Conservation (phyloP, 2,888 invertebrate genomes). For the Eilema depressum region DNA sequence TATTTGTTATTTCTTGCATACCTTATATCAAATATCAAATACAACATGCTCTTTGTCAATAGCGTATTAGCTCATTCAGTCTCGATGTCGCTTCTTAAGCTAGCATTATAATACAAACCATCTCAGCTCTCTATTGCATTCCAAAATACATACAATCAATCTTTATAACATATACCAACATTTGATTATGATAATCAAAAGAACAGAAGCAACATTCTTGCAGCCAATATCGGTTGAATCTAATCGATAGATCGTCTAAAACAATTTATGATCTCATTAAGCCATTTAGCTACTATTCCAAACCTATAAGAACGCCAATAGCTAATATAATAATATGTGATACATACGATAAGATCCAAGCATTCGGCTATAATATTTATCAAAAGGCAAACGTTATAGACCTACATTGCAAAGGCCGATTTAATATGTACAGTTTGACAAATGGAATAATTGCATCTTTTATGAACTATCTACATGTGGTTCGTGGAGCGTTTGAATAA, state of each 20-base stretch:
- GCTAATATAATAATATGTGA: constrained; percentile 40
- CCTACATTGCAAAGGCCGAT: constrained; percentile 19
- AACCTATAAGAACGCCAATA: constrained; percentile 37
- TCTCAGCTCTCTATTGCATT: constrained; percentile 3
- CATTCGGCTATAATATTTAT: constrained; percentile 36
- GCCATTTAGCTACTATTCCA: constrained; percentile 35
- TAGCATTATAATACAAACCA: background rate
- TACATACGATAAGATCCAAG: constrained; percentile 39
- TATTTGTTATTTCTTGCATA: too few relatives aligned
- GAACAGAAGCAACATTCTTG: constrained; percentile 33
- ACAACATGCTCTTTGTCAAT: too few relatives aligned
- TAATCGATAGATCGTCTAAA: constrained; percentile 41
- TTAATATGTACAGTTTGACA: constrained; percentile 35
- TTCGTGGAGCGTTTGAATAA: constrained; percentile 60
- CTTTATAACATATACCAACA: background rate
- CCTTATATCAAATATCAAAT: too few relatives aligned
- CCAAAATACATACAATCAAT: constrained; percentile 1
- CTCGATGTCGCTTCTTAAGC: background rate
- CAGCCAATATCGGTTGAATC: constrained; percentile 39
- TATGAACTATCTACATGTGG: constrained; percentile 36
- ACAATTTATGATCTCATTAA: constrained; percentile 56
- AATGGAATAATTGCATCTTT: constrained; percentile 49
- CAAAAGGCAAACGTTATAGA: constrained; percentile 30
- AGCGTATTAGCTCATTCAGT: too few relatives aligned
- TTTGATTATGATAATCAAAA: constrained; percentile 32